Percentiles rank a stretch among this genome's conserved stretches.
Conservation (phyloP, 53 echinoderm and acorn worm species). For the Hippasteria phrygiana region DNA sequence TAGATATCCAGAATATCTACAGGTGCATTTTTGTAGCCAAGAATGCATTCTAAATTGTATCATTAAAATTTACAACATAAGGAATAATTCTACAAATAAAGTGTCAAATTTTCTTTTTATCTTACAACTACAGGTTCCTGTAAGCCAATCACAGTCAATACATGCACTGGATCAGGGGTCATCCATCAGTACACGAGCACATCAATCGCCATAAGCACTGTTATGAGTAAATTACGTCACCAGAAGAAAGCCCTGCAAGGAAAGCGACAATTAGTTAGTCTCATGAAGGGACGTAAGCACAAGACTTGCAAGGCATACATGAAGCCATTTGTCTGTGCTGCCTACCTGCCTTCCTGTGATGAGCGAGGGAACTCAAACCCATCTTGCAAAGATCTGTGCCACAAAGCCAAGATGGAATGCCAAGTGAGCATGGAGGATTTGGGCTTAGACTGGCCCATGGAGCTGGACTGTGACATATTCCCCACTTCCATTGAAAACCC, state of each 20-base stretch:
- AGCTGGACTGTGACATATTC: slow-evolving; percentile 5
- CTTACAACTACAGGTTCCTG: neutral
- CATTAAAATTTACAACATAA: neutral
- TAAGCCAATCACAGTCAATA: slow-evolving; percentile 13
- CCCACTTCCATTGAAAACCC: neutral
- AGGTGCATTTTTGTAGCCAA: no score
- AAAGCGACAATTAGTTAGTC: neutral
- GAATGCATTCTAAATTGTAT: neutral
- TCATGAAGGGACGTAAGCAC: neutral
- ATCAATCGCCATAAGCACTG: neutral
- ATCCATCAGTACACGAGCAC: slow-evolving; percentile 24
- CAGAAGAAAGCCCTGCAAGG: slow-evolving; percentile 9
- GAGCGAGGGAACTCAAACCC: neutral
- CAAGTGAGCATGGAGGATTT: neutral
- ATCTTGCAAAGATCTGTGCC: slow-evolving; percentile 23
- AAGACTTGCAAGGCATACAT: slow-evolving; percentile 1
- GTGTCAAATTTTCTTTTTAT: no score
- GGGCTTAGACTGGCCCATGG: neutral
- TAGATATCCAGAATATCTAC: no score
- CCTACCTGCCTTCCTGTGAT: slow-evolving; percentile 6
- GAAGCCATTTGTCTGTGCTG: slow-evolving; percentile 43
- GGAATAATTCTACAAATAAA: neutral
- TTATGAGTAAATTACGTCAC: neutral
- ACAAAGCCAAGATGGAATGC: neutral
- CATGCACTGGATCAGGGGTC: neutral